phyloP scores from a whole-genome alignment of 2,113 vertebrate species.

The Galemys pyrenaicus region DNA sequence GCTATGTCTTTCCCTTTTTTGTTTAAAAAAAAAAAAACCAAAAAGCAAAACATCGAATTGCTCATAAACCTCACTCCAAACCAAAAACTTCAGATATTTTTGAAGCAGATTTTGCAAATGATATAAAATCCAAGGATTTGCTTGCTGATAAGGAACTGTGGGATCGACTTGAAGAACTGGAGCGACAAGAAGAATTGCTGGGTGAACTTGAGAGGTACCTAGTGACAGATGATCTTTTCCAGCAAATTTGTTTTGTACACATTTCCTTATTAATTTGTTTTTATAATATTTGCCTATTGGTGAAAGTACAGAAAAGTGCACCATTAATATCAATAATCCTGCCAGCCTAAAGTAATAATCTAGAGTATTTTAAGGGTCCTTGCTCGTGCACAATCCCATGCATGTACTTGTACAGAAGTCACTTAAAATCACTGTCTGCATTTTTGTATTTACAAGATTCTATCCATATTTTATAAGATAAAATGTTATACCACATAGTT shows the following conservation, averaged over 20 bases:
- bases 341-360: background rate
- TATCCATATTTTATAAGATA: background rate
- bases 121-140: constrained; percentile 75
- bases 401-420: background rate
- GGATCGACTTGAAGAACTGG: constrained; percentile 93
- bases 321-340: background rate
- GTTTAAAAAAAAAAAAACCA: constrained; percentile 6
- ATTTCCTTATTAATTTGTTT: background rate
- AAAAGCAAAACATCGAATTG: constrained; percentile 90
- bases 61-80: constrained; percentile 94
- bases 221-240: background rate
- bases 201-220: constrained; percentile 91
- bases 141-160: constrained; percentile 92
- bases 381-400: background rate
- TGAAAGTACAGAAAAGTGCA: background rate
- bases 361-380: background rate
- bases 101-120: constrained; percentile 83
- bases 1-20: background rate
- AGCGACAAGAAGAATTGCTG: constrained; percentile 91
- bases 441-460: background rate
- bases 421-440: background rate
- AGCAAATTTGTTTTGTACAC: background rate
- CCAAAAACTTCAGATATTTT: constrained; percentile 89
- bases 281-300: background rate
- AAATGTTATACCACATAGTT: background rate